Evolutionary conservation across 2,888 invertebrate species (phyloP), one percentile per base, ranked within the genome.

Genomic region (Chymomyza amoena): DNA sequence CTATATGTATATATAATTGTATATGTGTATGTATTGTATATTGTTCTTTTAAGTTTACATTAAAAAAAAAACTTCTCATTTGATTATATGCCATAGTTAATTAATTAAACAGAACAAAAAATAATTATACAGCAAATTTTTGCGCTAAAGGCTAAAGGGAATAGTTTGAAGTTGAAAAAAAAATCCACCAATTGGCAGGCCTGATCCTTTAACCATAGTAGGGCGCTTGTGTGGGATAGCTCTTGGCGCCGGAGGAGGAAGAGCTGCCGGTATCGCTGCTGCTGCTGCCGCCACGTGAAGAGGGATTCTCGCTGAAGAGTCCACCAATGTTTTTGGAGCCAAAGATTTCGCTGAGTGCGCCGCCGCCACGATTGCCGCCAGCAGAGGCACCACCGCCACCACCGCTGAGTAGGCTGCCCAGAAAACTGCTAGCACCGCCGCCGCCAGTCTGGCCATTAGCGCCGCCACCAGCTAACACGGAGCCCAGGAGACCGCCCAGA

Each of bases 171-270:
- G 39, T 45, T 32, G 32, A 9, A 45, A 45, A 45, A 45, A 45
- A 45, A 45, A 10, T 13, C 13, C 13, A 45, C 0, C 39, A 39
- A 13, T 7, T 39, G 6, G 1, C 4, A 13, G 6, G 39, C 36
- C 1, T 36, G 36, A 25, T 6, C 5, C 3, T 6, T 76, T 68
- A 84, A 63, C 86, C 87, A 6, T 90, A 87, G 65, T 89, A 85
- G 64, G 92, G 89, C 16, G 91, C 75, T 70, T 92, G 92, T 45
- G 91, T 92, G 66, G 92, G 92, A 68, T 92, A 92, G 69, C 88
- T 89, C 52, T 79, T 90, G 28, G 85, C 66, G 1, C 87, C 89
- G 10, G 84, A 79, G 4, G 81, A 77, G 10, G 76, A 61, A 16
- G 78, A 75, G 4, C 79, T 75, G 52, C 81, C 72, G 20, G 68